phyloP scores from a whole-genome alignment of 2,888 invertebrate species.

The Euplagia quadripunctaria region DNA sequence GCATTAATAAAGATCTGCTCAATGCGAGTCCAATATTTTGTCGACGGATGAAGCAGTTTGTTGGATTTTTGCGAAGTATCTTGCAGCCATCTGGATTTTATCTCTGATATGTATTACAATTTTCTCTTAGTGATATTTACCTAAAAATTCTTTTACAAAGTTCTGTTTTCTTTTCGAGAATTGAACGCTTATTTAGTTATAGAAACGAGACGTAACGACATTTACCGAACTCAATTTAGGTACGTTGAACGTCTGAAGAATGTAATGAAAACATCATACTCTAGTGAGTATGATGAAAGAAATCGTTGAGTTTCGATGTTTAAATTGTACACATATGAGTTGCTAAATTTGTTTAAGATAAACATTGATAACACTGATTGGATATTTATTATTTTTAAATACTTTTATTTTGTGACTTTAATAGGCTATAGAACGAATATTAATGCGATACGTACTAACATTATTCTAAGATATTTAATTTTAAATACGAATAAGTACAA shows the following conservation, averaged over 20 bases:
- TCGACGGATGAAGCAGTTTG: conserved; percentile 60
- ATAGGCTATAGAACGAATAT: not conserved
- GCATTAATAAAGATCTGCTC: conserved; percentile 59
- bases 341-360: not conserved
- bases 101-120: conserved; percentile 67
- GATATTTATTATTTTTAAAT: not conserved
- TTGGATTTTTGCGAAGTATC: conserved; percentile 59
- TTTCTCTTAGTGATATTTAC: conserved; percentile 68
- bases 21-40: conserved; percentile 61
- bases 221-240: conserved; percentile 70
- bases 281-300: too few species aligned
- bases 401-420: not conserved
- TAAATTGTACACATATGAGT: not conserved
- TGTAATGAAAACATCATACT: conserved; percentile 58
- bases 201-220: conserved; percentile 69
- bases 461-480: too few species aligned
- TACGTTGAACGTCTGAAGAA: conserved; percentile 72
- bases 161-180: conserved; percentile 69
- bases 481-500: too few species aligned
- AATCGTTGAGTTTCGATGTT: conserved; percentile 12
- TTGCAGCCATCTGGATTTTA: conserved; percentile 70
- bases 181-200: conserved; percentile 71
- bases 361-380: not conserved
- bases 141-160: conserved; percentile 60
- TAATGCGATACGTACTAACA: not conserved